Evolutionary conservation across 2,888 invertebrate genomes (phyloP), one percentile per base, ranked within the genome.

Genomic region (Caprella mutica): DNA sequence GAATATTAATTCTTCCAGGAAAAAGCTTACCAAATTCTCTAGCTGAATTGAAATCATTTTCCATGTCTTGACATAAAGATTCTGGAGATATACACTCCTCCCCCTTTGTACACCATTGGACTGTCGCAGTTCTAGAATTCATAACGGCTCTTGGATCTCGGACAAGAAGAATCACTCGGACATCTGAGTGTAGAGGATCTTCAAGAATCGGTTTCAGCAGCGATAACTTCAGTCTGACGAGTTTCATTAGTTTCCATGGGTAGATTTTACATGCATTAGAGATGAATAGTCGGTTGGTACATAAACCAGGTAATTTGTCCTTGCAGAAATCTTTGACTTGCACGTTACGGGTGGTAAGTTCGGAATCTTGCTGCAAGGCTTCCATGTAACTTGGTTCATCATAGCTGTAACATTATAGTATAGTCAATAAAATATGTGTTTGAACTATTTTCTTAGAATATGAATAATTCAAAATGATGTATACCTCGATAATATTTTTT

Each of bases 111-210:
- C 69, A 69, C 69, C 68, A 69, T 9, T 65, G 60, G 14, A 67
- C 67, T 17, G 66, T 65, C 9, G 58, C 60, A 4, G 50, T 58
- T 4, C 69, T 66, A 17, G 68, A 68, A 53, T 66, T 67, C 59
- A 67, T 66, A 4, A 66, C 68, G 26, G 65, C 69, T n/a, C 69
- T 56, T 2, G 69, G 69, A 56, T 69, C 69, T 23, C 69, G 54
- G 38, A 68, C 66, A 53, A 69, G 57, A 58, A 67, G 67, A n/a
- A 62, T 42, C 2, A 62, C 46, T 19, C 66, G 61, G 6, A 67
- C 59, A 52, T 67, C 67, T n/a, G 48, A 29, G 19, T 65, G 44
- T 9, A 61, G 56, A 6, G 61, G 43, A 26, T 55, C 64, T 39
- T 64, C 61, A 26, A 67, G 50, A n/a, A 68, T 30, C 9, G 59